phyloP scores from a whole-genome alignment of 1,140 invertebrate genomes.

The Drepana arcuata region DNA sequence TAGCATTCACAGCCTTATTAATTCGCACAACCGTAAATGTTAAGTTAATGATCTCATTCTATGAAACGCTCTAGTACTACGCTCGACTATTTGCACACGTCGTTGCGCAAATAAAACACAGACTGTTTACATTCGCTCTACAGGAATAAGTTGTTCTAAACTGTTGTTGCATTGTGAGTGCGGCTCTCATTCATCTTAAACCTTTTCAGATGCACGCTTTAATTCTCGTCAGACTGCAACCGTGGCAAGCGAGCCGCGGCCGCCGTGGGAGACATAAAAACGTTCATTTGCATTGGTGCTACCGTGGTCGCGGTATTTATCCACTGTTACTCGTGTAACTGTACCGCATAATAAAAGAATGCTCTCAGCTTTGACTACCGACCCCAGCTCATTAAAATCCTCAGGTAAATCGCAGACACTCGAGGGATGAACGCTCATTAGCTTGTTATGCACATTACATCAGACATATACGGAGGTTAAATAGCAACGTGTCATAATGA shows the following conservation, averaged over 20 bases:
- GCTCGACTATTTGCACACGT: conserved; percentile 17
- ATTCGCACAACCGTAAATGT: too few relatives aligned
- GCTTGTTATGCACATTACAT: too few relatives aligned
- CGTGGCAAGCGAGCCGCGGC: conserved; percentile 12
- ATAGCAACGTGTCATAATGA: too few relatives aligned
- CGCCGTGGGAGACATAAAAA: conserved; percentile 43
- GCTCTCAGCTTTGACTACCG: conserved; percentile 29
- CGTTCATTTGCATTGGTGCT: conserved; percentile 55
- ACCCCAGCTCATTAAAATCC: conserved; percentile 43
- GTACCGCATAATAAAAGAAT: conserved; percentile 50
- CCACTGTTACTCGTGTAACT: conserved; percentile 47
- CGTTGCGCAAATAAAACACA: conserved; percentile 31
- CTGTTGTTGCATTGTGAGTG: conserved; percentile 60
- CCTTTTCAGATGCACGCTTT: conserved; percentile 57
- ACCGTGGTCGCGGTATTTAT: conserved; percentile 44
- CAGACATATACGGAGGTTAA: too few relatives aligned
- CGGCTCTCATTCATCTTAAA: conserved; percentile 61
- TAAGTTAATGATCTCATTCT: conserved; percentile 7
- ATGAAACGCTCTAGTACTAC: not conserved
- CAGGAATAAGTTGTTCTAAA: conserved; percentile 59
- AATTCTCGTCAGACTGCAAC: conserved; percentile 48
- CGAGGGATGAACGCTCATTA: conserved; percentile 32
- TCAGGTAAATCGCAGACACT: conserved; percentile 27
- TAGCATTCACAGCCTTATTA: too few relatives aligned
- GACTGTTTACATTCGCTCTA: conserved; percentile 47